Conservation (phyloP, 2,888 invertebrate species). For the Pyrrhosoma nymphula region DNA sequence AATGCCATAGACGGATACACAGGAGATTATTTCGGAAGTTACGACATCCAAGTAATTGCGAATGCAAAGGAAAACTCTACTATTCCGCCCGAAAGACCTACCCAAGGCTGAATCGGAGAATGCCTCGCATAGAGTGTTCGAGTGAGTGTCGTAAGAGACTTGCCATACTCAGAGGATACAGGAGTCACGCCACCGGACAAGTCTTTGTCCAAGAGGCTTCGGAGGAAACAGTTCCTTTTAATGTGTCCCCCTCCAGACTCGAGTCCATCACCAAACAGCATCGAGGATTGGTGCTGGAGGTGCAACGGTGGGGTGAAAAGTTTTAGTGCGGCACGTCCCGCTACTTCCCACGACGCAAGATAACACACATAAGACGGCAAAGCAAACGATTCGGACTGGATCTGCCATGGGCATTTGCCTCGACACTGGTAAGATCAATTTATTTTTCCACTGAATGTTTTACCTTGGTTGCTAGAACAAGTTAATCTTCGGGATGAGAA, state of each 20-base stretch:
- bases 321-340: background rate
- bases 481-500: no score
- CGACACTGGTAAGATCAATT: conserved; percentile 78
- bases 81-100: background rate
- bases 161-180: background rate
- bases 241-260: background rate
- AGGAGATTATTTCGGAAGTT: background rate
- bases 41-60: background rate
- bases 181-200: background rate
- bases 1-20: background rate
- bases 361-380: background rate
- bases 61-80: background rate
- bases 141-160: background rate
- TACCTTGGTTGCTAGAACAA: background rate
- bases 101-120: background rate
- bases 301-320: background rate
- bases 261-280: background rate
- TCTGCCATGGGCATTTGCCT: conserved; percentile 79
- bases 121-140: background rate
- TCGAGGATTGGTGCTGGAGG: background rate
- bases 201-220: background rate
- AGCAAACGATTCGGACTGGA: conserved; percentile 44
- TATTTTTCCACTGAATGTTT: background rate
- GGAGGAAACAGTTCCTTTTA: background rate
- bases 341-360: background rate